Conservation (phyloP, 2,113 vertebrate genomes). For the Oryzias melastigma region DNA sequence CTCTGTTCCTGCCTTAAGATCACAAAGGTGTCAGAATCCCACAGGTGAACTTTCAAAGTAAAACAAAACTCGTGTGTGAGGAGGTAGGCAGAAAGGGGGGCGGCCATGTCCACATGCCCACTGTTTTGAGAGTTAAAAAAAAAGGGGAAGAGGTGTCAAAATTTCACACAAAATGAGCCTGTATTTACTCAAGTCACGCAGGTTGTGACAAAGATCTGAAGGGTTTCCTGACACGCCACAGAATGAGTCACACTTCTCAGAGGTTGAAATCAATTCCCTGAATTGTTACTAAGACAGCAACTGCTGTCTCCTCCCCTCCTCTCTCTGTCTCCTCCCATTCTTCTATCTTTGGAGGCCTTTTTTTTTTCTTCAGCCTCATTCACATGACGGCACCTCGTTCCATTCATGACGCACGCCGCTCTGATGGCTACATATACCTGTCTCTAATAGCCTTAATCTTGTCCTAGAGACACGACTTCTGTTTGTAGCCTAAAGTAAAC, state of each 20-base stretch:
- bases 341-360: conserved; percentile 30
- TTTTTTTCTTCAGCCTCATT: conserved; percentile 22
- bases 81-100: background rate
- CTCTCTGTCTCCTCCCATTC: conserved; percentile 13
- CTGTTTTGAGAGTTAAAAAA: conserved; percentile 28
- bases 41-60: conserved; percentile 12
- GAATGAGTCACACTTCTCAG: conserved; percentile 75
- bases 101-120: background rate
- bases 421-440: background rate
- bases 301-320: conserved; percentile 8
- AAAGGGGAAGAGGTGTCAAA: conserved; percentile 4
- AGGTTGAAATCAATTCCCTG: conserved; percentile 67
- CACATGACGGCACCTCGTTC: conserved; percentile 10
- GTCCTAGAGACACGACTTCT: too few relatives aligned
- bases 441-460: background rate
- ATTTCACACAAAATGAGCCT: conserved; percentile 30
- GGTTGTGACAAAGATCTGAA: conserved; percentile 55
- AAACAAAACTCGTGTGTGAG: conserved; percentile 10
- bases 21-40: conserved; percentile 42
- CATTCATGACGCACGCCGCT: conserved; percentile 21
- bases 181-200: conserved; percentile 41
- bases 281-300: conserved; percentile 62
- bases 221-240: conserved; percentile 69
- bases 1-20: conserved; percentile 31
- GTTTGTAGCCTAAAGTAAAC: background rate